These are phyloP conservation scores for Rhopalosiphum maidis DNA, from an alignment of 1,140 invertebrate species.

Conservation along the genomic window DNA sequence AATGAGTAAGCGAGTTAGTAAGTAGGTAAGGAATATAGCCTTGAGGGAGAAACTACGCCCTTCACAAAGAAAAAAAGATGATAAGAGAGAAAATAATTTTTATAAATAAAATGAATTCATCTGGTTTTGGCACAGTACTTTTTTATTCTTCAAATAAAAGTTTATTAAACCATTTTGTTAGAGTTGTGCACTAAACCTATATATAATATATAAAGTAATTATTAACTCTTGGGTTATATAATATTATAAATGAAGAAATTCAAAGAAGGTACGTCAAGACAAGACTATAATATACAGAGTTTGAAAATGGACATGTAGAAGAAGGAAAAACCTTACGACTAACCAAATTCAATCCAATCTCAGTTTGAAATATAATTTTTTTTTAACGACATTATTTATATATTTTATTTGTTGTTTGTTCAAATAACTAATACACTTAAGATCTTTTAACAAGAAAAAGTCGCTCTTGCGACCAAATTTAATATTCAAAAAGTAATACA, in stretches of 20 bases:
- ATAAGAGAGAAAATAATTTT: slow-evolving; percentile 30
- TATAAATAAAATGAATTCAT: slow-evolving; percentile 34
- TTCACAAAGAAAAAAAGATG: neutral
- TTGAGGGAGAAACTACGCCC: neutral
- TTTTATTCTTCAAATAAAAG: slow-evolving; percentile 41
- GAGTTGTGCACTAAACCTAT: neutral
- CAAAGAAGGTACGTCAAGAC: neutral
- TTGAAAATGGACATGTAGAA: neutral
- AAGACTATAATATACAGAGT: neutral
- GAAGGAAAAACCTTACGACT: neutral
- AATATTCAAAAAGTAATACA: neutral
- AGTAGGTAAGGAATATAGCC: neutral
- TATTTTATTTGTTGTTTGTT: neutral
- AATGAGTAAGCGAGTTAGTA: neutral
- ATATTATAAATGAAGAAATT: slow-evolving; percentile 14
- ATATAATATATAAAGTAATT: neutral
- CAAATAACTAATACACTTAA: slow-evolving; percentile 6
- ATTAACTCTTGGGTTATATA: slow-evolving; percentile 32
- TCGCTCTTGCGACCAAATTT: neutral
- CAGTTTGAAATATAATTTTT: neutral
- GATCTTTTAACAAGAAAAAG: neutral
- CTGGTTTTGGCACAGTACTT: slow-evolving; percentile 19
- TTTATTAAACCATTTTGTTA: slow-evolving; percentile 32
- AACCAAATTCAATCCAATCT: neutral
- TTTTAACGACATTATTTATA: slow-evolving; percentile 4